Conservation (phyloP, 1,140 invertebrate genomes). For the Heliothis subflexa region DNA sequence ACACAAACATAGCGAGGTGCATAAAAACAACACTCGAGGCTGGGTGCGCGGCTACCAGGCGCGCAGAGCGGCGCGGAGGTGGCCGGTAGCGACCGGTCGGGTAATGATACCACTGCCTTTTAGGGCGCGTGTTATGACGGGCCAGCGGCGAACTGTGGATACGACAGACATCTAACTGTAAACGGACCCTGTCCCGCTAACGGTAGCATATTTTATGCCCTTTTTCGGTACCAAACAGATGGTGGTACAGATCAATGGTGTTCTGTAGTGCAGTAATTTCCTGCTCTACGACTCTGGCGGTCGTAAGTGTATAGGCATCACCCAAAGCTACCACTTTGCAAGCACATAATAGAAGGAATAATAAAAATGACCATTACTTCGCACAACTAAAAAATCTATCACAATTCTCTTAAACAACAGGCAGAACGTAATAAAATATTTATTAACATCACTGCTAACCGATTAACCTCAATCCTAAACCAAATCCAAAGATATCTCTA, state of each 20-base stretch:
- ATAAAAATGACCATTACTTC: no score
- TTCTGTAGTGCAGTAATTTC: not conserved
- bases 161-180: conserved; percentile 50
- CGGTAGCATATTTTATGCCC: not conserved
- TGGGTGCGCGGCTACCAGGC: conserved; percentile 69
- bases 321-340: no score
- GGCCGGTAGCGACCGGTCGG: conserved; percentile 71
- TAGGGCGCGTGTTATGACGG: conserved; percentile 77
- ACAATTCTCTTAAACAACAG: no score
- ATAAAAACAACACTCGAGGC: conserved; percentile 76
- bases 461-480: no score
- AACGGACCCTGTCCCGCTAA: conserved; percentile 7
- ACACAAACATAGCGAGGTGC: conserved; percentile 71
- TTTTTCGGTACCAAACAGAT: conserved; percentile 2
- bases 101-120: conserved; percentile 81
- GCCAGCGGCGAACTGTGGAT: conserved; percentile 66
- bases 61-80: conserved; percentile 65
- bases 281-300: not conserved
- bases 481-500: no score
- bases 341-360: no score
- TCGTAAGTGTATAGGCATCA: not conserved
- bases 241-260: not conserved
- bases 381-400: no score
- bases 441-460: no score
- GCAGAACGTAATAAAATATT: no score